Base-by-base conservation (phyloP, 2,113 vertebrate species). In the Leptobrachium ailaonicum region DNA sequence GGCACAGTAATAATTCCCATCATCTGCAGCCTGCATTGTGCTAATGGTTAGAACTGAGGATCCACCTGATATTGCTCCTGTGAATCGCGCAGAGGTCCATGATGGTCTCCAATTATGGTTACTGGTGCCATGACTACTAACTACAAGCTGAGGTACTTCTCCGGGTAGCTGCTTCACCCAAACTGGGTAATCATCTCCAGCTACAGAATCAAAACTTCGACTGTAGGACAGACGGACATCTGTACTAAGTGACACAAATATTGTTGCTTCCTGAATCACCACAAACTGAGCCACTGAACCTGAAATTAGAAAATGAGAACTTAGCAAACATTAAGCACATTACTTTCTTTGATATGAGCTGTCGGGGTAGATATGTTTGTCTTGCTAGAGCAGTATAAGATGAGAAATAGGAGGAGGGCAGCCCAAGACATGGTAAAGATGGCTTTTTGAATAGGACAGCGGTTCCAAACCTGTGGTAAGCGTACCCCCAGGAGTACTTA, bases 101-200 rank as follows among this genome's bases (percentile, higher is more conserved):
- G 79, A 54, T 1, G 79, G 79, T 70, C 44, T 75, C 6, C 2
- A 2, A 40, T 53, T 82, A 7, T 12, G 32, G 7, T 82, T 53
- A 54, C 66, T 44, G 11, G 66, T 41, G 6, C 3, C n/a, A 4
- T 2, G 3, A 70, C 76, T 77, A 4, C 53, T 13, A 41, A 82
- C 41, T 70, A 75, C 50, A 58, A 69, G 32, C 14, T 9, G 47
- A 20, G 79, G 79, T 44, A 53, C 66, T 50, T 41, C 45, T 1
- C 73, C 73, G 9, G 56, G 66, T 42, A 20, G 42, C 56, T 82
- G 79, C 2, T 75, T 45, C 4, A 20, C 4, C 73, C 79, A 82
- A 10, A 4, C 1, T 2, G 64, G 64, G 9, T 20, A 69, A 54
- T 70, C 75, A 60, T 8, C 2, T 8, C 41, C 63, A 20, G 64